Conservation (phyloP, 2,113 vertebrate species). For the Ibidorhyncha struthersii region DNA sequence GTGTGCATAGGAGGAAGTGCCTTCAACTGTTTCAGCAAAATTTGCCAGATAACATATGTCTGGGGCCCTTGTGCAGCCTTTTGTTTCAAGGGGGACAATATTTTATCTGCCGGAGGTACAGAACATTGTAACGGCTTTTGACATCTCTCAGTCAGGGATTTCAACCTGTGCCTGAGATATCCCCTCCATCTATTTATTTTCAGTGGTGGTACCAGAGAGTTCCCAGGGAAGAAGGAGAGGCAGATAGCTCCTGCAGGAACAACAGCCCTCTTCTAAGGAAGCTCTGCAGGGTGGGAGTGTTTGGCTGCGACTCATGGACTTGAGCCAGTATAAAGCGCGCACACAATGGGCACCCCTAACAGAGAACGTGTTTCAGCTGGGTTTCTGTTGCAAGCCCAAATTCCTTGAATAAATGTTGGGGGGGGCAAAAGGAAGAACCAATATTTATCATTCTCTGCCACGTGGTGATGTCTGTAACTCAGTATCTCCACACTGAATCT, state of each 20-base stretch:
- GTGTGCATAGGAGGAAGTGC: neutral
- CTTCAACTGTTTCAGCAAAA: neutral
- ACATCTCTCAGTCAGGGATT: neutral
- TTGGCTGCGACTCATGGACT: neutral
- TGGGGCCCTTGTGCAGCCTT: neutral
- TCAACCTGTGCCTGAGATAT: neutral
- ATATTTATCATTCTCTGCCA: neutral
- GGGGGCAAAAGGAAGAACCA: neutral
- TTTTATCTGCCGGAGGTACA: neutral
- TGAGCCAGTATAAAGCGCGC: neutral
- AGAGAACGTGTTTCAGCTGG: neutral
- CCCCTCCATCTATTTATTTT: neutral
- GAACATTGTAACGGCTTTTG: neutral
- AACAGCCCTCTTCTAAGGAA: neutral
- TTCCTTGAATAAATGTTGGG: neutral
- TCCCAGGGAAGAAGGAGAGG: neutral
- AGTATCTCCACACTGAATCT: neutral
- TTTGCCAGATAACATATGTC: neutral
- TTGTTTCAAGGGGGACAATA: neutral
- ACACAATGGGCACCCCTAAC: neutral
- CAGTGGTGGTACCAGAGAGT: neutral
- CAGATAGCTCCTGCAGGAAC: neutral
- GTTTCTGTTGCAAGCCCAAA: neutral
- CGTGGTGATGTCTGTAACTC: neutral
- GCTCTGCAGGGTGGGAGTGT: neutral